Evolutionary conservation across 2,113 vertebrate genomes (phyloP).

Genomic region (Indicator indicator): DNA sequence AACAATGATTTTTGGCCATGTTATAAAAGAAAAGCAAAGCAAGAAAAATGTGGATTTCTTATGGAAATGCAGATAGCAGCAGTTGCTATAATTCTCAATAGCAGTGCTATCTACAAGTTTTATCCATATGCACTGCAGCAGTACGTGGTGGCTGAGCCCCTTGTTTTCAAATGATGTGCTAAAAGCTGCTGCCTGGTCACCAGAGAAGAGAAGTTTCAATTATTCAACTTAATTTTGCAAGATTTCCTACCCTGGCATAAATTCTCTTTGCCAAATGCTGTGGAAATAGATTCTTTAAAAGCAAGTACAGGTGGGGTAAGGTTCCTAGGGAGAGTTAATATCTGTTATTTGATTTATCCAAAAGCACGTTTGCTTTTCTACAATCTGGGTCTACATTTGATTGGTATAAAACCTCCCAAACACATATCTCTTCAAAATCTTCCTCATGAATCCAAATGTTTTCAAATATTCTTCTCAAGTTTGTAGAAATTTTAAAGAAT

Average conservation of each 20-base stretch:
- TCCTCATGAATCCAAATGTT: background rate
- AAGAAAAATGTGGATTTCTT: background rate
- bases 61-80: background rate
- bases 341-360: slow-evolving; percentile 35
- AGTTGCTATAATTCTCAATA: background rate
- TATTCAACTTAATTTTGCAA: slow-evolving; percentile 32
- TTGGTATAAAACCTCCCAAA: background rate
- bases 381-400: background rate
- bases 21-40: background rate
- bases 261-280: slow-evolving; percentile 10
- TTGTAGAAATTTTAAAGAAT: background rate
- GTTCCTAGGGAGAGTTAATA: slow-evolving; percentile 19
- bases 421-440: background rate
- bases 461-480: slow-evolving; percentile 12
- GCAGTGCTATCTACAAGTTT: background rate
- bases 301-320: background rate
- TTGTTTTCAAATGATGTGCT: slow-evolving; percentile 12
- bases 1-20: background rate
- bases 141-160: background rate
- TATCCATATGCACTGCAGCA: background rate
- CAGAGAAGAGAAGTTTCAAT: background rate
- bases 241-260: slow-evolving; percentile 12
- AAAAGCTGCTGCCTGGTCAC: slow-evolving; percentile 50
- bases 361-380: background rate
- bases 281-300: slow-evolving; percentile 29